These are phyloP conservation scores for Bothrops jararaca DNA, from an alignment of 2,113 vertebrate species.

Conservation along the genomic window DNA sequence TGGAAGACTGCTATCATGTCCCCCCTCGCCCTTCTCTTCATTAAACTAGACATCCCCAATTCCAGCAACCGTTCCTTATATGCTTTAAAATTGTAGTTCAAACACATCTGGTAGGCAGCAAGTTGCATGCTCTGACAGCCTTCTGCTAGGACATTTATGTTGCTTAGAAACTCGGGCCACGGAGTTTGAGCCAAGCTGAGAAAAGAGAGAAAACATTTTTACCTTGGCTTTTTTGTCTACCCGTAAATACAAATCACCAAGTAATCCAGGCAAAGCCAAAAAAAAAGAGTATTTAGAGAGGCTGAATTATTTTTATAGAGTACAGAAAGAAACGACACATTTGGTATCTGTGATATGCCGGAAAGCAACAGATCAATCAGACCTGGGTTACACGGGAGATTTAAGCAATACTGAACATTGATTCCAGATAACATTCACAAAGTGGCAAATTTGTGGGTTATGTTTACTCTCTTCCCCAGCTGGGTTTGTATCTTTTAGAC, in stretches of 20 bases:
- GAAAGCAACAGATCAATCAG: background rate
- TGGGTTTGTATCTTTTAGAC: background rate
- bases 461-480: background rate
- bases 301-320: background rate
- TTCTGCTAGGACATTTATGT: background rate
- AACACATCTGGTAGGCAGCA: background rate
- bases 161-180: too few relatives aligned
- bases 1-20: too few relatives aligned
- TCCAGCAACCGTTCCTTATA: too few relatives aligned
- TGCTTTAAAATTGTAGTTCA: background rate
- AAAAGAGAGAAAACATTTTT: background rate
- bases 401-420: background rate
- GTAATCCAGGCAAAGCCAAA: background rate
- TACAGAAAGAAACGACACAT: background rate
- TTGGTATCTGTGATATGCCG: background rate
- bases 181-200: too few relatives aligned
- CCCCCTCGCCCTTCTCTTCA: too few relatives aligned
- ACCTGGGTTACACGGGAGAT: background rate
- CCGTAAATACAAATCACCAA: background rate
- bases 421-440: accelerated
- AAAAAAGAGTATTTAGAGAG: background rate
- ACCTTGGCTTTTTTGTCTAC: background rate
- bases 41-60: too few relatives aligned
- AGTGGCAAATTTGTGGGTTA: background rate
- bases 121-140: background rate